Percentiles rank a stretch among this genome's conserved stretches.
These are phyloP conservation scores for Helostoma temminkii DNA, from an alignment of 2,797 vertebrate species.

Conservation along the genomic window DNA sequence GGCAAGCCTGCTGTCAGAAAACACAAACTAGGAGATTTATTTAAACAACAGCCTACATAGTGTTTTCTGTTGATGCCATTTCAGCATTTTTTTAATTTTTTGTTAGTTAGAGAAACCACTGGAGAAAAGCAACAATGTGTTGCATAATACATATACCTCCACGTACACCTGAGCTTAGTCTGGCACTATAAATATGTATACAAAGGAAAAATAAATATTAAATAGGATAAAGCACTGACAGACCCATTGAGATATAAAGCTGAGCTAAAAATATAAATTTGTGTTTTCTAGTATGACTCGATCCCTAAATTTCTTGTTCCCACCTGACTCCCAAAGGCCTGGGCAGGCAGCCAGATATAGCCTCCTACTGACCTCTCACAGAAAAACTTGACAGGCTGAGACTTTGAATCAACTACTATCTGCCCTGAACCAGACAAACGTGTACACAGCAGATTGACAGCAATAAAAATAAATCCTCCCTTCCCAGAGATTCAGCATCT, in stretches of 20 bases:
- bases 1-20: constrained; percentile 37
- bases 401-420: constrained; percentile 54
- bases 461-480: constrained; percentile 46
- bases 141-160: constrained; percentile 24
- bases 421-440: constrained; percentile 48
- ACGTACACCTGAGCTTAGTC: constrained; percentile 27
- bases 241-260: constrained; percentile 5
- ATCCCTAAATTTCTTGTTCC: constrained; percentile 33
- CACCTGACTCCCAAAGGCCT: constrained; percentile 27
- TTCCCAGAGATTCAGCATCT: background rate
- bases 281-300: constrained; percentile 12
- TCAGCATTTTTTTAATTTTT: constrained; percentile 27
- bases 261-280: constrained; percentile 7
- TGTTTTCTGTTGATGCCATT: constrained; percentile 6
- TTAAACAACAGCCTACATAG: constrained; percentile 16
- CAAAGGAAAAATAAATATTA: background rate
- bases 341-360: constrained; percentile 39
- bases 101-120: constrained; percentile 4
- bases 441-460: constrained; percentile 26
- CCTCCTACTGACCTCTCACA: constrained; percentile 40
- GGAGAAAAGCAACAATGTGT: constrained; percentile 4
- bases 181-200: constrained; percentile 19
- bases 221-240: constrained; percentile 14
- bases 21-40: constrained; percentile 47
- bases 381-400: constrained; percentile 45